phyloP scores from a whole-genome alignment of 2,113 vertebrate species.

The Hydrochoerus hydrochaeris region DNA sequence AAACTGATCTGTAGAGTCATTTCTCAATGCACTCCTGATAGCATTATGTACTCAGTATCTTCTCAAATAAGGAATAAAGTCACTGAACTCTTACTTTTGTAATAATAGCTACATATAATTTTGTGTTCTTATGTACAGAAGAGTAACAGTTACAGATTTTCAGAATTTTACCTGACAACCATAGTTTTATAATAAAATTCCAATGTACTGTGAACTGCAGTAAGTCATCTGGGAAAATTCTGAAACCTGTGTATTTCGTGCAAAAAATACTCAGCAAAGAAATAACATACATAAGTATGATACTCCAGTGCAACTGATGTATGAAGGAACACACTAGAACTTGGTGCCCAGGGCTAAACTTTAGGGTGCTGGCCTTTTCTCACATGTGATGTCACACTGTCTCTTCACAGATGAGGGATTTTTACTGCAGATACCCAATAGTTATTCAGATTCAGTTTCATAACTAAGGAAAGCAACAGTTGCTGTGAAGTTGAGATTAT shows the following conservation, averaged over 20 bases:
- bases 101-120: not conserved
- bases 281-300: not conserved
- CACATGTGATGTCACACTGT: not conserved
- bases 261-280: not conserved
- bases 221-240: not conserved
- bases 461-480: not conserved
- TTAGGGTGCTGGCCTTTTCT: not conserved
- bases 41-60: not conserved
- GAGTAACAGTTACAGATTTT: not conserved
- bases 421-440: not conserved
- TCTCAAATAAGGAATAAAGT: not conserved
- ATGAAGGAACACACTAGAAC: not conserved
- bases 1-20: not conserved
- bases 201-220: not conserved
- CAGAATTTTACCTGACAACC: conserved; percentile 48
- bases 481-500: conserved; percentile 37
- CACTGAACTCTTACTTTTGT: not conserved
- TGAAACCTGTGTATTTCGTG: not conserved
- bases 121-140: not conserved
- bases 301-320: not conserved
- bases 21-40: not conserved
- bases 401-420: not conserved
- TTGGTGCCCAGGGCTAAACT: not conserved
- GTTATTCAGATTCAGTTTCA: conserved; percentile 26
- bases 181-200: conserved; percentile 26